Conservation (phyloP, 2,797 vertebrate species). For the Mus caroli region DNA sequence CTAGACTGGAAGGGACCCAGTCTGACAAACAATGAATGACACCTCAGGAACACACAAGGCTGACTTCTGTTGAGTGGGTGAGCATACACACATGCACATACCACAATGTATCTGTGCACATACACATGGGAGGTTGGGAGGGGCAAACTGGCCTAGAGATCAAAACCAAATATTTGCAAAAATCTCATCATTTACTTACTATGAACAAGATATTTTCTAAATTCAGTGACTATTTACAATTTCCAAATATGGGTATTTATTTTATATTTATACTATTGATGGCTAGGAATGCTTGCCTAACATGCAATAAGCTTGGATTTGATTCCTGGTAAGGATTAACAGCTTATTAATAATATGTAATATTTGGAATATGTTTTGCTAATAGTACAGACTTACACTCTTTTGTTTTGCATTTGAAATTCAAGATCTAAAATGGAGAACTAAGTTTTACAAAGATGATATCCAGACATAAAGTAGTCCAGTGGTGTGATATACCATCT, state of each 20-base stretch:
- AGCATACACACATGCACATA: background rate
- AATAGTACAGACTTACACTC: slow-evolving; percentile 17
- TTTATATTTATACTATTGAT: slow-evolving; percentile 40
- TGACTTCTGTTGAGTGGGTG: background rate
- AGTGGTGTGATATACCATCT: background rate
- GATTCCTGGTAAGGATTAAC: background rate
- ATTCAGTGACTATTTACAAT: slow-evolving; percentile 44
- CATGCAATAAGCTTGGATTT: background rate
- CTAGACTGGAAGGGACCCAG: background rate
- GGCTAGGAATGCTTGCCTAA: background rate
- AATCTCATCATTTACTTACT: slow-evolving; percentile 50
- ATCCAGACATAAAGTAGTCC: slow-evolving; percentile 29
- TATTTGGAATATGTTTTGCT: slow-evolving; percentile 53
- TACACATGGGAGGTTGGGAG: background rate
- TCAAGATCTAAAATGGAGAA: slow-evolving; percentile 40
- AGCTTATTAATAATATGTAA: slow-evolving; percentile 24
- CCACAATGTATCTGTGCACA: background rate
- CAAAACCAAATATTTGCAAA: slow-evolving; percentile 40
- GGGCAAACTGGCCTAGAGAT: background rate
- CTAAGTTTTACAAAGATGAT: background rate
- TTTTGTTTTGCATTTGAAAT: slow-evolving; percentile 58
- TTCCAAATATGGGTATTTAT: background rate
- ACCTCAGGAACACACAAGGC: background rate
- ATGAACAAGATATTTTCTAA: slow-evolving; percentile 47
- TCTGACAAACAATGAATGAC: background rate